These are phyloP conservation scores for Pogonomyrmex californicus DNA, from an alignment of 1,140 invertebrate species.

Conservation along the genomic window DNA sequence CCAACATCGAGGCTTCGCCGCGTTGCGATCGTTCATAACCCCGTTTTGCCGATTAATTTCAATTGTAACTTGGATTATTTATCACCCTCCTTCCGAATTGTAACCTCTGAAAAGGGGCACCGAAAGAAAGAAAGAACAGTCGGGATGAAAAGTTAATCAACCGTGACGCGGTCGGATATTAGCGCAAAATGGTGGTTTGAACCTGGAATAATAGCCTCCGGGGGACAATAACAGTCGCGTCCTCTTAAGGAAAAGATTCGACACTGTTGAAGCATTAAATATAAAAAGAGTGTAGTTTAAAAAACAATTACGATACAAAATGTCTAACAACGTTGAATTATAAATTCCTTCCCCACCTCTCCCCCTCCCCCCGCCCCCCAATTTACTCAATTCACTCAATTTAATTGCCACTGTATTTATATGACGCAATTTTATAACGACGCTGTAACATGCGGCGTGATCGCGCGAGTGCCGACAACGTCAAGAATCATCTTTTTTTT, in stretches of 20 bases:
- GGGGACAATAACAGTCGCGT: not conserved
- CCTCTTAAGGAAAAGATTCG: not conserved
- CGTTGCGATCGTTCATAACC: not conserved
- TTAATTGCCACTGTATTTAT: not conserved
- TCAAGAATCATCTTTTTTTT: conserved; percentile 16
- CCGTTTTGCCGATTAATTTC: conserved; percentile 19
- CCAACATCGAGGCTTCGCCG: not conserved
- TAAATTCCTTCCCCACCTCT: no score
- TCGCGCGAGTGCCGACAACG: not conserved
- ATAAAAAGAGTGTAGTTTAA: not conserved
- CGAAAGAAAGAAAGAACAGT: not conserved
- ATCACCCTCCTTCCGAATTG: not conserved
- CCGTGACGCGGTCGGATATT: not conserved
- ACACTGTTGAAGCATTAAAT: not conserved
- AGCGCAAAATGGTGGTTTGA: not conserved
- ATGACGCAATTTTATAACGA: conserved; percentile 24
- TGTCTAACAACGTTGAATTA: not conserved
- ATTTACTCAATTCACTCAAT: conserved; percentile 1
- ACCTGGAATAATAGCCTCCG: not conserved
- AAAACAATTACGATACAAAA: conserved; percentile 3
- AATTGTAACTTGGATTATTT: not conserved
- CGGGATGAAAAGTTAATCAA: not conserved
- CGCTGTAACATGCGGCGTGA: not conserved
- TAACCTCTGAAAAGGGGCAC: not conserved
- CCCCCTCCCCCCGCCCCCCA: no score